Percentiles rank a stretch among this genome's conserved stretches.
These are phyloP conservation scores for Nycticorax nycticorax DNA, from an alignment of 2,113 vertebrate species.

Conservation along the genomic window DNA sequence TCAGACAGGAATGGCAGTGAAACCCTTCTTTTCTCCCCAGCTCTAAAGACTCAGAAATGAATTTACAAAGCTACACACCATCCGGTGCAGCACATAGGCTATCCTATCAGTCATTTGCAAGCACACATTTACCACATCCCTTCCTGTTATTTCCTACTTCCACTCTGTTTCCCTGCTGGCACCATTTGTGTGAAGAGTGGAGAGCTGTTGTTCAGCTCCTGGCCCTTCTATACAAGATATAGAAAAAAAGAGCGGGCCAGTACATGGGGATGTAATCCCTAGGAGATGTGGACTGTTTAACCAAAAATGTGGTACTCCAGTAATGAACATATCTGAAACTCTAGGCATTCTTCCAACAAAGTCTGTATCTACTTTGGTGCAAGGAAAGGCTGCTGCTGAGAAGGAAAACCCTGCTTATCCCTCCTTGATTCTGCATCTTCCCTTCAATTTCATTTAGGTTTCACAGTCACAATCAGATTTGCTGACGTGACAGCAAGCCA, in stretches of 20 bases:
- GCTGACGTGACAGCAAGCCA: background rate
- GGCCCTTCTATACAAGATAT: background rate
- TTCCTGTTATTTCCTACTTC: background rate
- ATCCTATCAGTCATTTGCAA: background rate
- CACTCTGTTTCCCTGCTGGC: background rate
- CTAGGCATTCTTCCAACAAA: background rate
- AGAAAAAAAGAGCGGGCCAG: background rate
- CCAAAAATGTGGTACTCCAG: background rate
- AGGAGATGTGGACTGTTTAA: background rate
- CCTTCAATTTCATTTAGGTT: background rate
- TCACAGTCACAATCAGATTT: background rate
- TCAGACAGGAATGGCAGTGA: background rate
- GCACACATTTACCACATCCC: background rate
- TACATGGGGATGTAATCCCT: background rate
- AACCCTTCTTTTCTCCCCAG: background rate
- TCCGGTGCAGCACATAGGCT: background rate
- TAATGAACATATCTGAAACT: background rate
- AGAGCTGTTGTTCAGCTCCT: background rate
- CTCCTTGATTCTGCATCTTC: background rate
- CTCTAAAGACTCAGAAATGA: background rate
- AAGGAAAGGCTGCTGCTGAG: background rate
- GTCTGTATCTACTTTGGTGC: background rate
- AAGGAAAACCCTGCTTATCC: background rate
- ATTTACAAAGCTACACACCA: background rate
- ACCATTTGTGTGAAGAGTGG: background rate